Conservation (phyloP, 30 jellyfish, hydroid and myxozoan species). For the Pseudorhiza aurosa region DNA sequence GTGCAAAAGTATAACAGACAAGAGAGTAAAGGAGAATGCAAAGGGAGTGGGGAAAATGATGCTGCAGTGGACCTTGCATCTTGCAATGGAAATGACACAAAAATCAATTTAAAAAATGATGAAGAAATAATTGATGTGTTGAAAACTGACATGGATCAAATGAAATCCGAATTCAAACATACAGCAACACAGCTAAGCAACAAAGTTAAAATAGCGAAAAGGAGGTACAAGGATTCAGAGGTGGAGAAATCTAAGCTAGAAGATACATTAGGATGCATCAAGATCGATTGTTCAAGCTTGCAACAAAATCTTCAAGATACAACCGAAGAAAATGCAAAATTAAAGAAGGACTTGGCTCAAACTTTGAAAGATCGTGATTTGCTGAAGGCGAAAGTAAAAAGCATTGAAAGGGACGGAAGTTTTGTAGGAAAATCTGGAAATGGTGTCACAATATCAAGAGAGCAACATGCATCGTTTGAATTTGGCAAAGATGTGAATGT, state of each 20-base stretch:
- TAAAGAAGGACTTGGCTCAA: not conserved
- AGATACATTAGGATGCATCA: not conserved
- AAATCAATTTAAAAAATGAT: not conserved
- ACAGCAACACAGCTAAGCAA: too few species aligned
- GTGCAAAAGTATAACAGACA: not conserved
- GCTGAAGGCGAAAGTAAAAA: not conserved
- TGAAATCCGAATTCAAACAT: not conserved
- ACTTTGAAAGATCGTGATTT: not conserved
- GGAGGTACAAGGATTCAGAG: not conserved
- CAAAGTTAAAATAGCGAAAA: not conserved
- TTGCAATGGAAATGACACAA: not conserved
- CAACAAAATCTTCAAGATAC: not conserved
- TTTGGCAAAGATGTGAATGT: too few species aligned
- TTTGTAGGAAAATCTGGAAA: not conserved
- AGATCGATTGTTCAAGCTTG: not conserved
- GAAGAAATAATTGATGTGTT: not conserved
- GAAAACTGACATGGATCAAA: not conserved
- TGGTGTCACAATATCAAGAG: too few species aligned
- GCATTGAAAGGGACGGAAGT: not conserved
- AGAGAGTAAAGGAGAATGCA: not conserved
- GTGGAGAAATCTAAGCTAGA: not conserved
- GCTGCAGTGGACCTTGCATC: not conserved
- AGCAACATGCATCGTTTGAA: too few species aligned
- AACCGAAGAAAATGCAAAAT: not conserved
- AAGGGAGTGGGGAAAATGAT: too few species aligned